These are phyloP conservation scores for Prunella strophiata DNA, from an alignment of 2,797 vertebrate genomes.

Conservation along the genomic window DNA sequence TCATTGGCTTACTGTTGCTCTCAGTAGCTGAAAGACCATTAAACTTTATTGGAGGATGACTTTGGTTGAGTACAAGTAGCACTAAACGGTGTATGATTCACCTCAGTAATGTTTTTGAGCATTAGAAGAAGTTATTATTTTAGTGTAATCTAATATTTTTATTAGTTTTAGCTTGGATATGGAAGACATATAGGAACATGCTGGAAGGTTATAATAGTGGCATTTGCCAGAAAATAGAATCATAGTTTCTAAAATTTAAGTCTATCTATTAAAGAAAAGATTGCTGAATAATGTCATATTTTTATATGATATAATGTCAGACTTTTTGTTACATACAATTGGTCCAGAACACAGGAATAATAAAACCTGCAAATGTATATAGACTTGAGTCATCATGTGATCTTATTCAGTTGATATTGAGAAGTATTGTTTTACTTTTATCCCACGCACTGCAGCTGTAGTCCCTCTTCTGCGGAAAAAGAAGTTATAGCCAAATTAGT, in stretches of 20 bases:
- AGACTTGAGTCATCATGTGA: background rate
- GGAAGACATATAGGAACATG: background rate
- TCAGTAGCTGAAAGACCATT: background rate
- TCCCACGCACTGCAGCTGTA: background rate
- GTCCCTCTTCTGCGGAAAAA: background rate
- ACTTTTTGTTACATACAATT: background rate
- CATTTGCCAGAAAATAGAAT: background rate
- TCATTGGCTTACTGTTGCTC: background rate
- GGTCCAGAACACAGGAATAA: background rate
- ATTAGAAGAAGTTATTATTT: background rate
- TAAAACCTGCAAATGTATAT: background rate
- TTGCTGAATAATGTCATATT: background rate
- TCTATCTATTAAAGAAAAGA: background rate
- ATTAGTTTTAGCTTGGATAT: background rate
- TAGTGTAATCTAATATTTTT: background rate
- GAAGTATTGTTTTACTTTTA: background rate
- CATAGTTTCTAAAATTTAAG: background rate
- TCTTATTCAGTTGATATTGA: background rate
- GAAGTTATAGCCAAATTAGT: background rate
- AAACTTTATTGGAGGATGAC: background rate
- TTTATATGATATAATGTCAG: background rate
- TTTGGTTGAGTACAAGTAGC: background rate
- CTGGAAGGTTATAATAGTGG: background rate
- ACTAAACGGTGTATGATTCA: background rate
- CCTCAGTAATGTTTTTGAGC: background rate